phyloP scores from a whole-genome alignment of 2,113 vertebrate genomes.

The Gobio gobio region DNA sequence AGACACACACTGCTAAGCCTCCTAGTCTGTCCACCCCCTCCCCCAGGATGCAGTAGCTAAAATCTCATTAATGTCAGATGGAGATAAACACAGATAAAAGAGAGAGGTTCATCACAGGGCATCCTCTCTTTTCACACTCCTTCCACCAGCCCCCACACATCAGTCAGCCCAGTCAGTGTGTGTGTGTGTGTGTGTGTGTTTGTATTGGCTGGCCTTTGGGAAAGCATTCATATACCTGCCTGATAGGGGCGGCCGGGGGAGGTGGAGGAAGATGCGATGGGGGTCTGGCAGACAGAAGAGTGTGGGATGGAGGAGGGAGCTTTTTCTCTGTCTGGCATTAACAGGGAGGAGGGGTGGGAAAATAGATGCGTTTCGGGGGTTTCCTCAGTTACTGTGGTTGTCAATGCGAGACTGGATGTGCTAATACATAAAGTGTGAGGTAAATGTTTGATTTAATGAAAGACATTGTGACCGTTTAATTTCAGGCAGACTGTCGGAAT shows the following conservation, averaged over 20 bases:
- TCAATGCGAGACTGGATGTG: not conserved
- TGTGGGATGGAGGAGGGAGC: slow-evolving; percentile 22
- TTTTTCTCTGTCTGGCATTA: slow-evolving; percentile 25
- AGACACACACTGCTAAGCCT: slow-evolving; percentile 7
- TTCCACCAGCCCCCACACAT: slow-evolving; percentile 32
- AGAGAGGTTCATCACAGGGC: slow-evolving; percentile 52
- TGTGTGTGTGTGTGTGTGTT: slow-evolving; percentile 28
- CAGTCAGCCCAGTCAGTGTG: not conserved
- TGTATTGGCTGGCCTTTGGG: slow-evolving; percentile 35
- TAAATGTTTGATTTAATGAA: slow-evolving; percentile 6
- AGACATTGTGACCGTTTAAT: not conserved
- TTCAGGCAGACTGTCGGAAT: slow-evolving; percentile 1
- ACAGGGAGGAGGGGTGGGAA: slow-evolving; percentile 40
- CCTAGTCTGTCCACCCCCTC: not conserved
- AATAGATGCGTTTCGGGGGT: slow-evolving; percentile 11
- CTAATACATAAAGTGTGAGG: slow-evolving; percentile 25
- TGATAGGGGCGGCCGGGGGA: not conserved
- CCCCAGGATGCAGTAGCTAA: slow-evolving; percentile 36
- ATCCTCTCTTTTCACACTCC: slow-evolving; percentile 36
- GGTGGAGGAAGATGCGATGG: not conserved
- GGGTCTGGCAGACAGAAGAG: slow-evolving; percentile 4
- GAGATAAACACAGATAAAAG: slow-evolving; percentile 48
- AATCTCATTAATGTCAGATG: slow-evolving; percentile 50
- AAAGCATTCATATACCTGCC: slow-evolving; percentile 50
- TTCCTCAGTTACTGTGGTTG: slow-evolving; percentile 12